Evolutionary conservation across 2,797 vertebrate species (phyloP).

Genomic region (Spinus pinus): DNA sequence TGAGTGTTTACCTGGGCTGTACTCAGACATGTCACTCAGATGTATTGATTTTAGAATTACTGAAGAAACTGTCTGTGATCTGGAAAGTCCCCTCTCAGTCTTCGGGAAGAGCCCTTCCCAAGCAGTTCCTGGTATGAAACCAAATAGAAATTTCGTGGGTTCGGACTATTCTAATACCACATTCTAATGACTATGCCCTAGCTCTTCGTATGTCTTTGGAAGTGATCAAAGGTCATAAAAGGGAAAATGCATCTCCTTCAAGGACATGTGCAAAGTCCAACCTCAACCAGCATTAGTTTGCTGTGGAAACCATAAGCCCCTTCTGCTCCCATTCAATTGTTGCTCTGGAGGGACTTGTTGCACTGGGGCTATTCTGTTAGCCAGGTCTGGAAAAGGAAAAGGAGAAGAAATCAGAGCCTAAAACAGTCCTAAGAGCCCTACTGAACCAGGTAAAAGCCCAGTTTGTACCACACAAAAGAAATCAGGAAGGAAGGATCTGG

Average conservation of each 20-base stretch:
- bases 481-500: neutral
- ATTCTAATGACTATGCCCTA: neutral
- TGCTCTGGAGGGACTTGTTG: neutral
- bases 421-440: neutral
- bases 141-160: neutral
- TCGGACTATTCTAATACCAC: neutral
- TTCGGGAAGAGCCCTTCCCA: neutral
- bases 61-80: neutral
- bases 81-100: constrained; percentile 7
- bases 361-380: neutral
- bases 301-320: neutral
- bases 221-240: neutral
- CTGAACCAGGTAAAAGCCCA: neutral
- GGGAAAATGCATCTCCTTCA: neutral
- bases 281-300: neutral
- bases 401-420: neutral
- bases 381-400: neutral
- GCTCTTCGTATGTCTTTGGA: neutral
- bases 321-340: neutral
- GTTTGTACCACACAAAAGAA: neutral
- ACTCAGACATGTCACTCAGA: neutral
- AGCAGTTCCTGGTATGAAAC: neutral
- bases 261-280: neutral
- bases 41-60: neutral
- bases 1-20: neutral